A percentile compares a stretch with the other conserved stretches of the same genome.
phyloP scores from a whole-genome alignment of 2,113 vertebrate species.

The Calyptomena viridis region DNA sequence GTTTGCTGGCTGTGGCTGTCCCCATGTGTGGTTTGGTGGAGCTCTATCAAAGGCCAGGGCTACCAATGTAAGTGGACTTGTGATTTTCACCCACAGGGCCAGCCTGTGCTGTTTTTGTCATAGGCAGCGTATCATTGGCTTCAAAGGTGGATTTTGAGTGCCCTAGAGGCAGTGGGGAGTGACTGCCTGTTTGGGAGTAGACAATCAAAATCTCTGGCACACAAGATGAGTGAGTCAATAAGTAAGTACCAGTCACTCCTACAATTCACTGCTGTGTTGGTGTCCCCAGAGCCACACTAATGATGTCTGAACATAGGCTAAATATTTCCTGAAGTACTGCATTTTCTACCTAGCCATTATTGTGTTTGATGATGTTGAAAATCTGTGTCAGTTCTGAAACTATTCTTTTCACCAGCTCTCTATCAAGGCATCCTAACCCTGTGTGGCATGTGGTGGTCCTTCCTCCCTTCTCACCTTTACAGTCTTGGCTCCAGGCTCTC shows the following conservation, averaged over 20 bases:
- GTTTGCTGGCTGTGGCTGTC: background rate
- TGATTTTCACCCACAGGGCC: background rate
- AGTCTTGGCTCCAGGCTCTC: background rate
- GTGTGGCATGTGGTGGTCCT: fast-evolving
- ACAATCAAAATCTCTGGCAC: background rate
- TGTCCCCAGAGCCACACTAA: background rate
- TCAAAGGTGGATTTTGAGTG: background rate
- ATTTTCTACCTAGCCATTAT: background rate
- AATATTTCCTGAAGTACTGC: background rate
- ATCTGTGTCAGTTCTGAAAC: background rate
- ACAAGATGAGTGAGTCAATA: background rate
- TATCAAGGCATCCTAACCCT: background rate
- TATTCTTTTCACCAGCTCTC: background rate
- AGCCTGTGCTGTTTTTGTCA: background rate
- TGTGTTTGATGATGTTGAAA: background rate
- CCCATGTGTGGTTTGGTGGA: background rate
- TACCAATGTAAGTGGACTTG: background rate
- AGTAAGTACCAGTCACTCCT: background rate
- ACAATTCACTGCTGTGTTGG: fast-evolving
- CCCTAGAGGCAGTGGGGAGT: background rate
- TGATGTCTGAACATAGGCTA: background rate
- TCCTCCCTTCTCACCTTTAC: background rate
- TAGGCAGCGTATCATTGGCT: background rate
- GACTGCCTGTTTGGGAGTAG: background rate
- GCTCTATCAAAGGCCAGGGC: background rate